Percentiles rank a stretch among this genome's conserved stretches.
phyloP scores from a whole-genome alignment of 2,888 invertebrate species.

The Agonopterix heracliana region DNA sequence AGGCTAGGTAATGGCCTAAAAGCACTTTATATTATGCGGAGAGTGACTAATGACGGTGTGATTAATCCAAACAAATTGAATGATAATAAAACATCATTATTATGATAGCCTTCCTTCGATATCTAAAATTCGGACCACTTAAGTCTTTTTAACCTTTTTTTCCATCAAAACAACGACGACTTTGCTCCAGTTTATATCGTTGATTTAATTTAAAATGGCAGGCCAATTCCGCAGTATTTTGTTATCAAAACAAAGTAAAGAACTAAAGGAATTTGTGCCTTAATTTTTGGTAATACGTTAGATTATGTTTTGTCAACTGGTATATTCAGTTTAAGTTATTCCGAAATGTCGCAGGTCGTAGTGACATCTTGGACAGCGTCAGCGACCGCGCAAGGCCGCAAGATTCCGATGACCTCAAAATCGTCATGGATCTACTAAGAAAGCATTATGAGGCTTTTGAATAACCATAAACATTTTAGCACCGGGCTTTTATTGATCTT shows the following conservation, averaged over 20 bases:
- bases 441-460: constrained; percentile 16
- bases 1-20: no score
- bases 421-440: constrained; percentile 31
- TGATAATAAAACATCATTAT: no score
- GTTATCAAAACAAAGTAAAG: constrained; percentile 12
- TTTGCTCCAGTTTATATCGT: constrained; percentile 28
- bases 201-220: constrained; percentile 12
- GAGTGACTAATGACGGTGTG: neutral
- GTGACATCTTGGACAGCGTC: constrained; percentile 49
- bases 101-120: no score
- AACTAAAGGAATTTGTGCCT: constrained; percentile 20
- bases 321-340: constrained; percentile 11
- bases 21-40: no score
- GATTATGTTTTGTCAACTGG: constrained; percentile 13
- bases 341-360: constrained; percentile 53
- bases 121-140: no score
- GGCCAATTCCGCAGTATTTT: constrained; percentile 21
- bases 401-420: constrained; percentile 66
- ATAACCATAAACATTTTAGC: neutral
- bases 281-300: constrained; percentile 18
- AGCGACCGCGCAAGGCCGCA: constrained; percentile 72
- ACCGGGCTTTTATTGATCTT: neutral
- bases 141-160: neutral
- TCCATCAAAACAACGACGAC: constrained; percentile 8
- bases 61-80: no score